Conservation (phyloP, 2,113 vertebrate species). For the Xenus cinereus region DNA sequence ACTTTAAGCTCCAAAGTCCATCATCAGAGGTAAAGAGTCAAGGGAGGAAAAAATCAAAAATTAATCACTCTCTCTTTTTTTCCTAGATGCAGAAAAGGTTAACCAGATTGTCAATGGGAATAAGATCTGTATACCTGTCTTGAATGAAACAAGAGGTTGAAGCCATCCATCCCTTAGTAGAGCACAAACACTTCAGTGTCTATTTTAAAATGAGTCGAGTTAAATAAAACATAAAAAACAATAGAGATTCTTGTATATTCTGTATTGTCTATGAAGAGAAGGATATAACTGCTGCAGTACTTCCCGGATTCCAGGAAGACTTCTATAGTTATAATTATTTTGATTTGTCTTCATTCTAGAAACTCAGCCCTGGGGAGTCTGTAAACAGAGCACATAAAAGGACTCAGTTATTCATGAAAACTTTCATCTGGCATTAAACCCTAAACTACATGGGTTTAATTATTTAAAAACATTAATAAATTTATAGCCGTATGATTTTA, state of each 20-base stretch:
- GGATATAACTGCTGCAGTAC: neutral
- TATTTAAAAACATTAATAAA: neutral
- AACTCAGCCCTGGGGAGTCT: neutral
- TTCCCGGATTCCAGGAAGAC: neutral
- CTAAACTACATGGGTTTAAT: neutral
- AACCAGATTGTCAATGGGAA: neutral
- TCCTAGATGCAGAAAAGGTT: neutral
- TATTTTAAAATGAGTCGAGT: neutral
- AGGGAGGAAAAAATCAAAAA: neutral
- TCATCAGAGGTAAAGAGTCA: neutral
- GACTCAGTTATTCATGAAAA: neutral
- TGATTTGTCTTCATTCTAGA: neutral
- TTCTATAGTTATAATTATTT: neutral
- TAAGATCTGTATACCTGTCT: neutral
- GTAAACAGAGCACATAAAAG: neutral
- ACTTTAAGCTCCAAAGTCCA: neutral
- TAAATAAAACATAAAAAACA: neutral
- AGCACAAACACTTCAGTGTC: neutral
- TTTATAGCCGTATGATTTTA: neutral
- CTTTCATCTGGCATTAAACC: neutral
- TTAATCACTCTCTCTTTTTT: neutral
- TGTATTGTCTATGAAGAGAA: neutral
- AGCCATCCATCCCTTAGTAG: rapidly evolving
- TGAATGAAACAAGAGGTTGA: neutral
- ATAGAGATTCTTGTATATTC: neutral